phyloP scores from a whole-genome alignment of 2,888 invertebrate genomes.

The Cosmorhoe ocellata region DNA sequence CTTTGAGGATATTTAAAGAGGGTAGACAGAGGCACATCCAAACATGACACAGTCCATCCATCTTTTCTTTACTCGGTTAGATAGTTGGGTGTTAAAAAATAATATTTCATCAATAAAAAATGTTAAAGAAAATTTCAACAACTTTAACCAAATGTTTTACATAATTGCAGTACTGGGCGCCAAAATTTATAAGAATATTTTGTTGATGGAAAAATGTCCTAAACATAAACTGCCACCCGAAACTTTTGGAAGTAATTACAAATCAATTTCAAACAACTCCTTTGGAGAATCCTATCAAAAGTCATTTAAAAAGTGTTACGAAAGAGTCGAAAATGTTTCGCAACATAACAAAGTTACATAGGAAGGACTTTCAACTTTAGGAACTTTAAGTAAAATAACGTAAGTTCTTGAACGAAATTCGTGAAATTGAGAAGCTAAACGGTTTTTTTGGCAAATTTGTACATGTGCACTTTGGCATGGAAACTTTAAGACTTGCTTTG shows the following conservation, averaged over 20 bases:
- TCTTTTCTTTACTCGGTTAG: too few relatives aligned
- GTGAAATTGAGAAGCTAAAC: conserved; percentile 7
- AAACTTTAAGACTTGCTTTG: conserved; percentile 1
- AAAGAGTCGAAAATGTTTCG: conserved; percentile 24
- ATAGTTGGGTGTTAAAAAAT: too few relatives aligned
- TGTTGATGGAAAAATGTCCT: too few relatives aligned
- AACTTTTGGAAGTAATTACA: conserved; percentile 17
- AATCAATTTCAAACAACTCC: conserved; percentile 28
- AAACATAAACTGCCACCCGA: too few relatives aligned
- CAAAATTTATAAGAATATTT: too few relatives aligned
- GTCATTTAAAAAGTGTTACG: conserved; percentile 23
- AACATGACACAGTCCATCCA: too few relatives aligned
- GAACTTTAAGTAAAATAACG: conserved; percentile 25
- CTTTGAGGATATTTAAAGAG: too few relatives aligned
- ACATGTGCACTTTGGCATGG: conserved; percentile 12
- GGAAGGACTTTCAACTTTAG: conserved; percentile 21
- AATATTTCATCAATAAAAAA: too few relatives aligned
- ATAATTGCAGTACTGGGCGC: too few relatives aligned
- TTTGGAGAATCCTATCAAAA: conserved; percentile 32
- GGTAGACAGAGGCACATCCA: too few relatives aligned
- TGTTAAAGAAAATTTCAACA: too few relatives aligned
- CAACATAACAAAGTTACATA: conserved; percentile 28
- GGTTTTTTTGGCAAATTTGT: conserved; percentile 11
- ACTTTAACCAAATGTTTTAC: too few relatives aligned
- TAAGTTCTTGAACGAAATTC: conserved; percentile 22